Evolutionary conservation across 2,888 invertebrate species (phyloP), one percentile per base, ranked within the genome.

Genomic region (Odontocolon sp.): DNA sequence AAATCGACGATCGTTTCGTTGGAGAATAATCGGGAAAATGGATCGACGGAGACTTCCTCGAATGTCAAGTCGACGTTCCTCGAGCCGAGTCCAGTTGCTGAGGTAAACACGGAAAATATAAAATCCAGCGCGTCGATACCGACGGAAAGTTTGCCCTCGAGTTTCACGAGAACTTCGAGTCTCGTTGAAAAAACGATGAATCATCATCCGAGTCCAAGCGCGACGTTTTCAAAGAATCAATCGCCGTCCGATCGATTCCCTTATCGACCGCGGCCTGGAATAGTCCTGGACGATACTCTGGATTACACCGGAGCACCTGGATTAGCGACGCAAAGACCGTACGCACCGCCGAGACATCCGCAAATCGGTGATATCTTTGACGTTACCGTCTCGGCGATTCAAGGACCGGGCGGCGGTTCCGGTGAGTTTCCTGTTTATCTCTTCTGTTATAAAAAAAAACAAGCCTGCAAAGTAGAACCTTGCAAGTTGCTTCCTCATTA

Each of bases 311-410:
- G 82, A 80, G 82, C 89, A 50, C 88, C 85, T 77, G 87, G 86
- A 59, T 73, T 92, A 87, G 50, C 92, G 31, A 91, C 92, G 3
- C 92, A 93, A 63, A 92, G 92, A 0, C 93, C 93, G 21, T 88
- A 85, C 76, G 79, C 82, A 8, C 88, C 89, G 4, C 86, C 91
- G 11, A 87, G 91, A 3, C 85, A 91, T 87, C 42, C 89, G 83
- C 42, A 92, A 88, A 90, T 91, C 85, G 95, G 95, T 5, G 97
- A 97, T 88, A 95, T 96, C 68, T 97, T 97, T 85, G 97, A 97
- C 84, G 95, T 97, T 0, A 97, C 97, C 0, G 95, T 97, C 0
- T 96, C 96, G 0, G 97, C 96, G 0, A 95, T 97, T 74, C 97
- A 97, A 88, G 96, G 96, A 1, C 95, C 95, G 0, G 95, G 95